These are phyloP conservation scores for Psylliodes chrysocephalus DNA, from an alignment of 2,888 invertebrate genomes.

Conservation along the genomic window DNA sequence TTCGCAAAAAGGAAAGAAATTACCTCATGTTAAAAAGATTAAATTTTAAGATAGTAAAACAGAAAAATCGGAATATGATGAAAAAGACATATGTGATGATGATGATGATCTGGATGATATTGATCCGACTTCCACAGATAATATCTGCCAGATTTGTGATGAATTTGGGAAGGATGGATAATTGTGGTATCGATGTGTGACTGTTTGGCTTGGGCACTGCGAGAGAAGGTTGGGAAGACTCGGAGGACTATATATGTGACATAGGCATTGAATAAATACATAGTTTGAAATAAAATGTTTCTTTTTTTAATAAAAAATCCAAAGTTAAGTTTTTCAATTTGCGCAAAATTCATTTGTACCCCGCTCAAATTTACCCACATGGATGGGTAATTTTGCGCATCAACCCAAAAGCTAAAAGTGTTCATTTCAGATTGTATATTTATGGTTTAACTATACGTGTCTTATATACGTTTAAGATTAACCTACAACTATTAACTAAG, in stretches of 20 bases:
- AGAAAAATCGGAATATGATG: constrained; percentile 8
- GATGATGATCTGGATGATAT: constrained; percentile 9
- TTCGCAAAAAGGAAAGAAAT: neutral
- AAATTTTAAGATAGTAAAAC: constrained; percentile 10
- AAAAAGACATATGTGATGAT: constrained; percentile 6
- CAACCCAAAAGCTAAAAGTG: too few species aligned
- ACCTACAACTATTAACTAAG: too few species aligned
- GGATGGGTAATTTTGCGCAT: too few species aligned
- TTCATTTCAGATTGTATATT: too few species aligned
- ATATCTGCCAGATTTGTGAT: constrained; percentile 1
- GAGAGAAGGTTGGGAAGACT: neutral
- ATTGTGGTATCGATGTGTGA: constrained; percentile 3
- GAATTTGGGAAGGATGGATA: constrained; percentile 1
- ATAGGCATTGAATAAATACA: constrained; percentile 6
- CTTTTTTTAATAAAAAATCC: neutral
- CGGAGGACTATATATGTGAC: neutral
- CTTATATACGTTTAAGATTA: too few species aligned
- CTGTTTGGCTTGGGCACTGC: neutral
- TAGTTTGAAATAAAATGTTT: constrained; percentile 1
- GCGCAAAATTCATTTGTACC: neutral
- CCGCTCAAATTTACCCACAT: constrained; percentile 8
- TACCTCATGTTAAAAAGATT: constrained; percentile 1
- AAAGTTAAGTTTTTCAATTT: neutral
- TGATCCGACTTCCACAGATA: constrained; percentile 8
- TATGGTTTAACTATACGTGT: too few species aligned